These are phyloP conservation scores for Alethe diademata DNA, from an alignment of 2,113 vertebrate species.

Conservation along the genomic window DNA sequence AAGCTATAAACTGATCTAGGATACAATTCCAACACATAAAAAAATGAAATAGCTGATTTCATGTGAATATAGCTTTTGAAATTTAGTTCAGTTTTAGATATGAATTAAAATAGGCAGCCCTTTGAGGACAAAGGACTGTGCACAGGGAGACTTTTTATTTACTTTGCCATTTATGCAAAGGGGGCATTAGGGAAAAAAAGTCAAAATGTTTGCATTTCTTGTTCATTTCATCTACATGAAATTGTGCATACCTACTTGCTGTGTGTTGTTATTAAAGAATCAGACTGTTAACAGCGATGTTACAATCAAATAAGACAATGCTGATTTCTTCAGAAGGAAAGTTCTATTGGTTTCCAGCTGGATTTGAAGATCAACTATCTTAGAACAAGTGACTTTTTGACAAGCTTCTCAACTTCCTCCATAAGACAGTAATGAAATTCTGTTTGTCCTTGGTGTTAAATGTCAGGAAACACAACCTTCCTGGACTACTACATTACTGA, in stretches of 20 bases:
- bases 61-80: conserved; percentile 49
- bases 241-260: neutral
- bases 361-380: neutral
- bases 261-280: neutral
- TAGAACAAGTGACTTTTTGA: neutral
- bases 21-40: conserved; percentile 21
- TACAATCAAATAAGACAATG: neutral
- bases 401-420: neutral
- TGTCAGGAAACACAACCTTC: neutral
- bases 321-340: neutral
- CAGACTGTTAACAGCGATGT: neutral
- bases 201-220: conserved; percentile 7
- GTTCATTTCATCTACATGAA: conserved; percentile 7
- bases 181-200: neutral
- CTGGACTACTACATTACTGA: neutral
- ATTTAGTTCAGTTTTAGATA: conserved; percentile 37
- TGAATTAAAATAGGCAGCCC: conserved; percentile 20
- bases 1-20: conserved; percentile 50
- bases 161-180: conserved; percentile 10
- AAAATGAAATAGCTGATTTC: conserved; percentile 40
- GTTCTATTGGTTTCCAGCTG: neutral
- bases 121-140: conserved; percentile 37
- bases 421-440: neutral
- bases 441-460: neutral
- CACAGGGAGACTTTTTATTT: conserved; percentile 4